Percentiles rank a stretch among this genome's conserved stretches.
These are phyloP conservation scores for Aulostomus chinensis DNA, from an alignment of 2,797 vertebrate species.

Conservation along the genomic window DNA sequence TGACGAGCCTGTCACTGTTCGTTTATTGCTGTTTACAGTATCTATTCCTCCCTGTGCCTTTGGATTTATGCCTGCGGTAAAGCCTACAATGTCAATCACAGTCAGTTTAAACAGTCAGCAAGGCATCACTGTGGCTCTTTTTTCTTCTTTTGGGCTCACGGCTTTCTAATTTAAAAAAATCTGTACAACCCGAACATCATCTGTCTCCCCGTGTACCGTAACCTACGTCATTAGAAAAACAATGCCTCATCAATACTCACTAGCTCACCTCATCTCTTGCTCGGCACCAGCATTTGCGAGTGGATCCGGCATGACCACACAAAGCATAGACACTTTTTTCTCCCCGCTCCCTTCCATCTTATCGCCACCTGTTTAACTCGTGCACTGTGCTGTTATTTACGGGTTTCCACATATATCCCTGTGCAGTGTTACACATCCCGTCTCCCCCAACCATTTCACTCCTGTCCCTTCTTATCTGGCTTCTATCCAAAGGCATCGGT, in stretches of 20 bases:
- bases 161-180: too few relatives aligned
- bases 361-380: slow-evolving; percentile 46
- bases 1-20: slow-evolving; percentile 56
- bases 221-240: too few relatives aligned
- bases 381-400: slow-evolving; percentile 52
- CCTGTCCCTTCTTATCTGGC: slow-evolving; percentile 64
- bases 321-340: slow-evolving; percentile 18
- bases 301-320: slow-evolving; percentile 28
- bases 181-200: too few relatives aligned
- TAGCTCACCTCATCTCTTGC: too few relatives aligned
- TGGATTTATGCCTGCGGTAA: slow-evolving; percentile 55
- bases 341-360: slow-evolving; percentile 8
- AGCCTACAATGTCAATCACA: slow-evolving; percentile 65
- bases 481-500: slow-evolving; percentile 63
- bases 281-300: too few relatives aligned
- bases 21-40: slow-evolving; percentile 65
- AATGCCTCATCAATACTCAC: too few relatives aligned
- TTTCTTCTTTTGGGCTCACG: too few relatives aligned
- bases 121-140: slow-evolving; percentile 29
- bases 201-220: too few relatives aligned
- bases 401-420: slow-evolving; percentile 53
- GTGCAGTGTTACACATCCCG: slow-evolving; percentile 23
- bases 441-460: slow-evolving; percentile 40
- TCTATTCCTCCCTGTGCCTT: slow-evolving; percentile 49
- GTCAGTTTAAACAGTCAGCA: slow-evolving; percentile 36